These are phyloP conservation scores for Noctua pronuba DNA, from an alignment of 2,888 invertebrate genomes.

Conservation along the genomic window DNA sequence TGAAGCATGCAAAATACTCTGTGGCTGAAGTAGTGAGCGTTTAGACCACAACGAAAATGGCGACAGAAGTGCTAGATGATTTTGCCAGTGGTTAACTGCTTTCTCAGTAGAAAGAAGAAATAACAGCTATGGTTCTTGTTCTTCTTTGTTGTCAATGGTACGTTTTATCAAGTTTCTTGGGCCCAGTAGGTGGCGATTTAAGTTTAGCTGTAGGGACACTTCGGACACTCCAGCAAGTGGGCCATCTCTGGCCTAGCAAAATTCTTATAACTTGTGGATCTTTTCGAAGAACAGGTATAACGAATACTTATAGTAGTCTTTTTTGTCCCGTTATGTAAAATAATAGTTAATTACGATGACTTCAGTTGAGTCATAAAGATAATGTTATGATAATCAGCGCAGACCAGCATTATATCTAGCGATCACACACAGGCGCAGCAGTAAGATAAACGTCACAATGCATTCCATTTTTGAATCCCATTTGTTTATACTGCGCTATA, in stretches of 20 bases:
- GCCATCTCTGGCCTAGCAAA: not conserved
- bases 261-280: not conserved
- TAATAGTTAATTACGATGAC: conserved; percentile 2
- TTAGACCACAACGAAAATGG: conserved; percentile 6
- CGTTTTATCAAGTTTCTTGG: not conserved
- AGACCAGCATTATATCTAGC: not conserved
- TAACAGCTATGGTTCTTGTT: not conserved
- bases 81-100: not conserved
- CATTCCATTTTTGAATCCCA: conserved; percentile 58
- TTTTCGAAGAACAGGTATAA: not conserved
- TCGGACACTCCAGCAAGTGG: not conserved
- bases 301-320: not conserved
- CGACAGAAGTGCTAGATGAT: not conserved
- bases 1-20: conserved; percentile 40
- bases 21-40: conserved; percentile 1
- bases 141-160: not conserved
- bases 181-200: not conserved
- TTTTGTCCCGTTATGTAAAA: not conserved
- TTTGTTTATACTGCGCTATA: conserved; percentile 50
- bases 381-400: conserved; percentile 25
- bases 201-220: not conserved
- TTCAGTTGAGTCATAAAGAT: conserved; percentile 11
- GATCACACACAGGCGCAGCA: conserved; percentile 19
- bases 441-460: conserved; percentile 49
- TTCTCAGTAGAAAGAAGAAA: not conserved